These are phyloP conservation scores for Phymatocera aterrima DNA, from an alignment of 2,888 invertebrate species.

Conservation along the genomic window DNA sequence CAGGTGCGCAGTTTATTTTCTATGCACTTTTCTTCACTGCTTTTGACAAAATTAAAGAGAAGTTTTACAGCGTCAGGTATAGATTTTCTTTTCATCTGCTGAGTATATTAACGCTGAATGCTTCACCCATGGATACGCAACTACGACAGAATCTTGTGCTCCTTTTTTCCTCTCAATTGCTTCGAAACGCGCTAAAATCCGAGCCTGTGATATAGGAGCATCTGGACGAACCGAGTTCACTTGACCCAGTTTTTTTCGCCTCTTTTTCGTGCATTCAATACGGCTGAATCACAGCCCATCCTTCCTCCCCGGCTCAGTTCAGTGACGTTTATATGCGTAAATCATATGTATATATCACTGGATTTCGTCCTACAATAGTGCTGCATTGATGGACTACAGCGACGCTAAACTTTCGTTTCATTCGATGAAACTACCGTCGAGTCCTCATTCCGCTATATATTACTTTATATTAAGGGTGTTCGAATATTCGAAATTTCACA, in stretches of 20 bases:
- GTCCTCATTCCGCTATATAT: neutral
- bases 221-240: constrained; percentile 36
- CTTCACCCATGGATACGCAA: neutral
- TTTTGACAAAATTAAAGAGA: neutral
- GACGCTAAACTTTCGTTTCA: neutral
- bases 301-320: neutral
- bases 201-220: constrained; percentile 32
- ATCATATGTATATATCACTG: constrained; percentile 4
- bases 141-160: constrained; percentile 22
- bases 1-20: neutral
- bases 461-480: no score
- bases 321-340: neutral
- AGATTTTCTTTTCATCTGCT: neutral
- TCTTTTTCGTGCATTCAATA: constrained; percentile 19
- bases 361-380: neutral
- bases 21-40: neutral
- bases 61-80: neutral
- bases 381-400: neutral
- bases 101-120: neutral
- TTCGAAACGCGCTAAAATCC: constrained; percentile 1
- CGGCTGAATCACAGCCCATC: constrained; percentile 7
- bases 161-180: constrained; percentile 12
- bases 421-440: neutral
- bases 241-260: constrained; percentile 19
- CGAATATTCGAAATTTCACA: no score